Evolutionary conservation across 2,888 invertebrate species (phyloP).

Genomic region (Ormyrus rosae): DNA sequence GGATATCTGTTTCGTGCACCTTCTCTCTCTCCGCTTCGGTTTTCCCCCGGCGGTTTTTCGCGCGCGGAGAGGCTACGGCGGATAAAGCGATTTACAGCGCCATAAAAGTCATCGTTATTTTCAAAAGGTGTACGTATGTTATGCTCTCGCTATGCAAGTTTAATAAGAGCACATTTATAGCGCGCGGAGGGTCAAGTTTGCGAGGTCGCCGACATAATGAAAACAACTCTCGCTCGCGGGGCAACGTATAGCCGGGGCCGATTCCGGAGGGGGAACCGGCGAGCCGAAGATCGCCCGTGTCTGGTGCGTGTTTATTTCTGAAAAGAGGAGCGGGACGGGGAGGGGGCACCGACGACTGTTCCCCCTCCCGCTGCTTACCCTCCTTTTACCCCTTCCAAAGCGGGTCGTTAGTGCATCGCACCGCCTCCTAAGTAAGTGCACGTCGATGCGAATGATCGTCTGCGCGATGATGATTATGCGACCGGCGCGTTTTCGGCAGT

Average conservation of each 20-base stretch:
- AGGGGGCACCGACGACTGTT: not conserved
- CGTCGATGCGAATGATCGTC: slow-evolving; percentile 38
- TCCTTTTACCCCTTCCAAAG: not conserved
- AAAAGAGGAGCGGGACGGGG: slow-evolving; percentile 20
- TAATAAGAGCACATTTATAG: slow-evolving; percentile 55
- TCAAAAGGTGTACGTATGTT: slow-evolving; percentile 45
- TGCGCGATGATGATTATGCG: not conserved
- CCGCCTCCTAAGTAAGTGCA: slow-evolving; percentile 32
- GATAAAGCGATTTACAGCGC: slow-evolving; percentile 52
- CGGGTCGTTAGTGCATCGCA: slow-evolving; percentile 14
- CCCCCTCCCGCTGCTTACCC: not conserved
- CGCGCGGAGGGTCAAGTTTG: slow-evolving; percentile 46
- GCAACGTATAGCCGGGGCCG: not conserved
- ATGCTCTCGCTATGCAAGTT: slow-evolving; percentile 48
- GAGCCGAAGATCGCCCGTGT: slow-evolving; percentile 5
- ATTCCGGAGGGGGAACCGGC: not conserved
- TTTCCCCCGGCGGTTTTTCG: no score
- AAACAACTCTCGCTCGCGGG: slow-evolving; percentile 42
- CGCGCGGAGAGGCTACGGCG: slow-evolving; percentile 11
- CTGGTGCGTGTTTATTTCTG: slow-evolving; percentile 14
- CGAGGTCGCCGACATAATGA: slow-evolving; percentile 55
- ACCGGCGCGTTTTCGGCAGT: not conserved
- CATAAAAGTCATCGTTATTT: slow-evolving; percentile 60
- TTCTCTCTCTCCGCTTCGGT: not conserved
- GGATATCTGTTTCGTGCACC: not conserved